A percentile compares a stretch with the other conserved stretches of the same genome.
Evolutionary conservation across 2,113 vertebrate species (phyloP).

Genomic region (Astur gentilis): DNA sequence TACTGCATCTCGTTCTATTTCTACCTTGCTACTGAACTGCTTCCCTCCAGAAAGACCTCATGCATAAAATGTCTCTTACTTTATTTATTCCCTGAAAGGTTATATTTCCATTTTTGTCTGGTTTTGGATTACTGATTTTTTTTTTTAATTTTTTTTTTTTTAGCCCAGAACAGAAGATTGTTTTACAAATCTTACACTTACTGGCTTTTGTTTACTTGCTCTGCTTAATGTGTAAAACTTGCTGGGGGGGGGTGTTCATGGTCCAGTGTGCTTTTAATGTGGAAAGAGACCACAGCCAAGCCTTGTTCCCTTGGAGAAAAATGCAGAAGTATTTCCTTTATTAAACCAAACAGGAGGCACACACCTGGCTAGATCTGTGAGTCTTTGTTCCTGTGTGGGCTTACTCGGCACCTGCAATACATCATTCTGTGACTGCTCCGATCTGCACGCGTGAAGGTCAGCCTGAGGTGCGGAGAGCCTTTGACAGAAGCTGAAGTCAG

Average conservation of each 20-base stretch:
- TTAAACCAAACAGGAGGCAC: background rate
- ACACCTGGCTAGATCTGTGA: background rate
- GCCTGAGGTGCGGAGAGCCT: background rate
- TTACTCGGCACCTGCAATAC: background rate
- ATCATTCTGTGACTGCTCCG: background rate
- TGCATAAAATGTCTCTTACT: background rate
- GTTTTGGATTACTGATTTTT: background rate
- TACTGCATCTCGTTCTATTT: background rate
- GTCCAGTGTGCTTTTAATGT: background rate
- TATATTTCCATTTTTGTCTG: background rate
- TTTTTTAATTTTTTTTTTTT: background rate
- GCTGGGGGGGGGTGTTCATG: background rate
- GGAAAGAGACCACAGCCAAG: background rate
- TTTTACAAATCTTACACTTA: background rate
- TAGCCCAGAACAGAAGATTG: background rate
- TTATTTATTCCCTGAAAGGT: background rate
- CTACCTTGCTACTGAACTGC: background rate
- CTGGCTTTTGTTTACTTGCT: background rate
- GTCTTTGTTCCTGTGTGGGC: background rate
- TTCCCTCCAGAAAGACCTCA: background rate
- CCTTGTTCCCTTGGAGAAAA: background rate
- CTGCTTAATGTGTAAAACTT: background rate
- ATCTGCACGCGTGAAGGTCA: background rate
- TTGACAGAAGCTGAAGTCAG: accelerated
- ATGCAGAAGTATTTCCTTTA: background rate